phyloP scores from a whole-genome alignment of 2,113 vertebrate genomes.

The Synchiropus splendidus region DNA sequence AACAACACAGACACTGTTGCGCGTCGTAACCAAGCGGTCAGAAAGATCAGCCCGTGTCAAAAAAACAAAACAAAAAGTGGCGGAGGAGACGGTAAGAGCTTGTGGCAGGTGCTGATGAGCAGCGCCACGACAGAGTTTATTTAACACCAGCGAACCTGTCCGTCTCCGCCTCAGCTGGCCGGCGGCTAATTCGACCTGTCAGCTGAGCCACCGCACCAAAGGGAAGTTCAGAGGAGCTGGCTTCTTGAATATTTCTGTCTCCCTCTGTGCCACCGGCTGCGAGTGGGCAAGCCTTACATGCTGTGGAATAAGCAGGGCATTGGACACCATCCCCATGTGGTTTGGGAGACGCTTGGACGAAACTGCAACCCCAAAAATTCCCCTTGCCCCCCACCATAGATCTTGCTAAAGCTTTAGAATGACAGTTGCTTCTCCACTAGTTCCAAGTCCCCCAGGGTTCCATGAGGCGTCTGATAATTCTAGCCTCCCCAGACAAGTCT shows the following conservation, averaged over 20 bases:
- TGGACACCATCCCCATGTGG: slow-evolving; percentile 60
- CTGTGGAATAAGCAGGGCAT: slow-evolving; percentile 51
- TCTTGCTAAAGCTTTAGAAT: neutral
- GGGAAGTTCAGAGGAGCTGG: slow-evolving; percentile 49
- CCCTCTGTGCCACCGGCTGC: slow-evolving; percentile 57
- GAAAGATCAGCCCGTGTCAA: no score
- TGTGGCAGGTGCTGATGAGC: slow-evolving; percentile 38
- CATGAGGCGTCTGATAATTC: no score
- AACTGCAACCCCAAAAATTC: slow-evolving; percentile 25
- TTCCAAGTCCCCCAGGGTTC: no score
- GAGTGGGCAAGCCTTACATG: slow-evolving; percentile 52
- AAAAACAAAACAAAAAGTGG: no score
- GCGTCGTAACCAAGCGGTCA: slow-evolving; percentile 12
- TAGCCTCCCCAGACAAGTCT: no score
- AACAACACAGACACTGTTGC: slow-evolving; percentile 35
- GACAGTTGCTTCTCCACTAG: no score
- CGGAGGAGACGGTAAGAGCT: slow-evolving; percentile 10
- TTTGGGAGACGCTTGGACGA: slow-evolving; percentile 52
- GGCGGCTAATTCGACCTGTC: slow-evolving; percentile 52
- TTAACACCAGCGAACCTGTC: slow-evolving; percentile 39
- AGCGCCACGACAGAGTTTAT: slow-evolving; percentile 27
- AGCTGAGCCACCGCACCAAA: slow-evolving; percentile 49
- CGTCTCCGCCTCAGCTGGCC: slow-evolving; percentile 30
- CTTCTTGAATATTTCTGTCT: slow-evolving; percentile 61
- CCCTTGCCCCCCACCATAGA: neutral